Evolutionary conservation across 2,797 vertebrate species (phyloP), one percentile per base, ranked within the genome.

Genomic region (Malacoraja senta): DNA sequence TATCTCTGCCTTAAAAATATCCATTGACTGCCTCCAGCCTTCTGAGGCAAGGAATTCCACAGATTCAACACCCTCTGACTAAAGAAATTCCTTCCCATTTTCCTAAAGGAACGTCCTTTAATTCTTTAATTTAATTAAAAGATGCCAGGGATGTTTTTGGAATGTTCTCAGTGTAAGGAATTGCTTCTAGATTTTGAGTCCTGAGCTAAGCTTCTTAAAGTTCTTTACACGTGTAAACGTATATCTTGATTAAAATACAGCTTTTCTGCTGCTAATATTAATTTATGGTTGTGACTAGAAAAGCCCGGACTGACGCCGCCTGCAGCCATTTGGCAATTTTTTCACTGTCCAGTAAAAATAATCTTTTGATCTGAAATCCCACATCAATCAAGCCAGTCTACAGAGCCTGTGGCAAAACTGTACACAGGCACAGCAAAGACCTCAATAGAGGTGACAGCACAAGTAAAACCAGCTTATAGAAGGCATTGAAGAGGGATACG

Each of bases 321-420:
- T 8, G 35, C 1, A 92, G 90, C 71, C 38, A 92, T 15, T 44
- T 84, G 93, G 81, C 6, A 26, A 83, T 93, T 58, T n/a, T 71
- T 29, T 79, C 80, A 93, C 80, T 93, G 84, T 35, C 61, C 71
- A 61, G 44, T 12, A 35, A 88, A 93, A 76, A 53, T 74, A 77
- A 90, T 93, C 93, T 76, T 93, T 93, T 93, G 65, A 93, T 93
- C 93, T 90, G 88, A 24, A 58, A 83, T 84, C 38, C 80, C n/a
- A 71, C 93, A 93, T 93, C 93, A 88, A 63, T 93, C 81, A 76
- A 88, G 10, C 29, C 29, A 19, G 15, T 35, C 93, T 58, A 32
- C 32, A 21, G 24, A 93, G 71, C 80, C 93, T 61, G 72, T 58
- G 93, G 81, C 80, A 74, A 93, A 81, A 88, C 71, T 61, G 68